phyloP scores from a whole-genome alignment of 2,888 invertebrate genomes.

The Amblyjoppa proteus region DNA sequence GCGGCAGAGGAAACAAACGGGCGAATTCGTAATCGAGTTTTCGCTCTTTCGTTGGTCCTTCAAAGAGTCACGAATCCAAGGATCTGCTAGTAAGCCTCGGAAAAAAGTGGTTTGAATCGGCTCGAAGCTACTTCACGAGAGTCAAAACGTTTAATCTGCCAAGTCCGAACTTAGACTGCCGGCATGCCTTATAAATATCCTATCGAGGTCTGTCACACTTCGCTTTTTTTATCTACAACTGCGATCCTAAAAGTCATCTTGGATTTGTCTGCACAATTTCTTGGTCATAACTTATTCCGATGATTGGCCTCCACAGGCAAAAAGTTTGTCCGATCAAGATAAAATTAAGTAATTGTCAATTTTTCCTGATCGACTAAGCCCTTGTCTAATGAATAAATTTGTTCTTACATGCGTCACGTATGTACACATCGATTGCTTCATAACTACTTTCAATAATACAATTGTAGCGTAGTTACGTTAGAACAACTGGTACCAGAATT shows the following conservation, averaged over 20 bases:
- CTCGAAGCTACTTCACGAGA: conserved; percentile 1
- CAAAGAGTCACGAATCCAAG: conserved; percentile 50
- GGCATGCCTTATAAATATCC: neutral
- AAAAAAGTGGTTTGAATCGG: conserved; percentile 40
- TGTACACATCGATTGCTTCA: conserved; percentile 53
- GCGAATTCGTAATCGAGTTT: conserved; percentile 45
- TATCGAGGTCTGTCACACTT: conserved; percentile 55
- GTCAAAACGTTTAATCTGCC: conserved; percentile 11
- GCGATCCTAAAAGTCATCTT: conserved; percentile 28
- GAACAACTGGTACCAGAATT: conserved; percentile 4
- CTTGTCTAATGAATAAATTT: conserved; percentile 22
- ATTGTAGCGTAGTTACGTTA: conserved; percentile 11
- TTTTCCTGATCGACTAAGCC: conserved; percentile 19
- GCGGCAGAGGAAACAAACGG: conserved; percentile 43
- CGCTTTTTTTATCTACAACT: conserved; percentile 10
- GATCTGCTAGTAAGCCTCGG: conserved; percentile 9
- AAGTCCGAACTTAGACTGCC: neutral
- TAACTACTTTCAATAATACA: conserved; percentile 35
- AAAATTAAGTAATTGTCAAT: neutral
- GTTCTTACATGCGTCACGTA: conserved; percentile 58
- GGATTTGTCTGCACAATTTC: conserved; percentile 4
- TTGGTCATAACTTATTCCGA: neutral
- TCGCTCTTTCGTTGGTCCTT: conserved; percentile 10
- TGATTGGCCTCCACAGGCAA: neutral
- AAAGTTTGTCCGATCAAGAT: neutral